Evolutionary conservation across 2,113 vertebrate genomes (phyloP).

Genomic region (Hypanus sabinus): DNA sequence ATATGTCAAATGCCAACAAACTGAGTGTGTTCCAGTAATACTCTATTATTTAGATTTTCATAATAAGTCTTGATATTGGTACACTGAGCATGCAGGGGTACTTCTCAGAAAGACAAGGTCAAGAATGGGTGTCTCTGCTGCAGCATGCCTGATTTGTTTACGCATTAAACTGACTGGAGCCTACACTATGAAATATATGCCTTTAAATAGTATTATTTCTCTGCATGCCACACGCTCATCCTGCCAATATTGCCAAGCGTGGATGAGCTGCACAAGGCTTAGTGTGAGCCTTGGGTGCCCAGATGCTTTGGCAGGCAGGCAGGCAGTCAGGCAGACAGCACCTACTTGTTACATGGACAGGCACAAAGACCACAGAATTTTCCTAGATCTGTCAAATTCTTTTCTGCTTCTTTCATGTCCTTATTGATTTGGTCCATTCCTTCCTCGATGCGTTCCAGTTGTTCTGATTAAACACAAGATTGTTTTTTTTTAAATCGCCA

Average conservation of each 20-base stretch:
- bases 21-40: slow-evolving; percentile 30
- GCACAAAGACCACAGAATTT: slow-evolving; percentile 84
- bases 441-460: slow-evolving; percentile 83
- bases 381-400: slow-evolving; percentile 85
- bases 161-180: slow-evolving; percentile 58
- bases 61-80: neutral
- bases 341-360: slow-evolving; percentile 84
- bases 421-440: slow-evolving; percentile 86
- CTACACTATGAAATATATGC: slow-evolving; percentile 73
- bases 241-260: slow-evolving; percentile 63
- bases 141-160: slow-evolving; percentile 77
- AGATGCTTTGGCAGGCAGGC: slow-evolving; percentile 44
- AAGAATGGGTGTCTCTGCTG: slow-evolving; percentile 47
- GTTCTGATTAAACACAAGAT: slow-evolving; percentile 82
- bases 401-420: slow-evolving; percentile 86
- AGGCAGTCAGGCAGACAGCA: slow-evolving; percentile 52
- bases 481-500: slow-evolving; percentile 67
- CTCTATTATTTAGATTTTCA: slow-evolving; percentile 8
- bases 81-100: slow-evolving; percentile 1
- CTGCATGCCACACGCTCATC: slow-evolving; percentile 77
- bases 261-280: slow-evolving; percentile 72
- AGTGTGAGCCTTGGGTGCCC: slow-evolving; percentile 68
- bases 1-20: neutral
- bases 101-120: neutral
- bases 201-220: slow-evolving; percentile 65